Evolutionary conservation across 2,113 vertebrate genomes (phyloP).

Genomic region (Oreochromis spilurus): DNA sequence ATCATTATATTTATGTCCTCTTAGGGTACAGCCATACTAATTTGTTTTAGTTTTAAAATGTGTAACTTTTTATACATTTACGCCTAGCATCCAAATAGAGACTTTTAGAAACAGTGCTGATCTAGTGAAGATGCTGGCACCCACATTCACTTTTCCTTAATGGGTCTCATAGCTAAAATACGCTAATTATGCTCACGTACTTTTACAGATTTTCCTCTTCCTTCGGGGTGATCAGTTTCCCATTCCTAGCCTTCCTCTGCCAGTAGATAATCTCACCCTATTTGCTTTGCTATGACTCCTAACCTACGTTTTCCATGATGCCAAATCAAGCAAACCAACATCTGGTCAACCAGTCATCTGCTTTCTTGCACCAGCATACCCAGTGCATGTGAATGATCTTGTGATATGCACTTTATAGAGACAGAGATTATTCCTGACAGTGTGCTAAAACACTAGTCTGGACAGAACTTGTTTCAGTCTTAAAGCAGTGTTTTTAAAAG

Average conservation of each 20-base stretch:
- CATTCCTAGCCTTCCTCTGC: not conserved
- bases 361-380: not conserved
- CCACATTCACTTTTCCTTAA: not conserved
- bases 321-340: not conserved
- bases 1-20: not conserved
- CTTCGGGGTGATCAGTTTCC: not conserved
- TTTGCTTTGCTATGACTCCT: not conserved
- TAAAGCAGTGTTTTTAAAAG: not conserved
- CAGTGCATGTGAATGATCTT: not conserved
- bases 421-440: not conserved
- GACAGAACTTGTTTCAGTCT: not conserved
- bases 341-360: not conserved
- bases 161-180: not conserved
- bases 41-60: not conserved
- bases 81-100: not conserved
- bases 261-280: not conserved
- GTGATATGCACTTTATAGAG: not conserved
- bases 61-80: not conserved
- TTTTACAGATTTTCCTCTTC: not conserved
- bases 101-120: not conserved
- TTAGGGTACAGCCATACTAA: not conserved
- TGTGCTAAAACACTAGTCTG: not conserved
- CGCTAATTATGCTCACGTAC: not conserved
- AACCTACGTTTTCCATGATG: not conserved
- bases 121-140: not conserved